phyloP scores from a whole-genome alignment of 2,113 vertebrate species.

The Ginglymostoma cirratum region DNA sequence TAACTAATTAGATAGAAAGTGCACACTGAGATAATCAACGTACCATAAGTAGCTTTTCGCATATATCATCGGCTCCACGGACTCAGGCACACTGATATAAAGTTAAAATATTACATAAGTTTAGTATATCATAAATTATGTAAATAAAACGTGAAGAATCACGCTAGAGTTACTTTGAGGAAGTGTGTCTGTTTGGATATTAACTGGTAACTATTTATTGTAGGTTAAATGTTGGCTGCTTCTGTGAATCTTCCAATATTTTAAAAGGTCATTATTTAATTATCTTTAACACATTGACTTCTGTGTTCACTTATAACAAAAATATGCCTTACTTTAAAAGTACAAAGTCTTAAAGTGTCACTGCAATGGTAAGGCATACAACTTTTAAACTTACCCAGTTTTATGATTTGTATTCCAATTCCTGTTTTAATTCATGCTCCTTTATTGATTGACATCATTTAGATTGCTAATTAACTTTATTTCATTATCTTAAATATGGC shows the following conservation, averaged over 20 bases:
- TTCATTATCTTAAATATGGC: neutral
- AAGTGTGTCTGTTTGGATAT: neutral
- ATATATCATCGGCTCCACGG: neutral
- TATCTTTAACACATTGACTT: neutral
- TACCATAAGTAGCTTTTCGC: neutral
- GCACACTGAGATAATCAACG: neutral
- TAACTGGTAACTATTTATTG: neutral
- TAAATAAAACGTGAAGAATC: neutral
- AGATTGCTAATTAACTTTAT: neutral
- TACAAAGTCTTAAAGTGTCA: neutral
- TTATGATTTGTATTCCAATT: neutral
- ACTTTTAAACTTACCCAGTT: neutral
- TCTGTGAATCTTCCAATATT: neutral
- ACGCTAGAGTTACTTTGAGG: neutral
- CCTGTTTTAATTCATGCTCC: neutral
- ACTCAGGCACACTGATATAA: neutral
- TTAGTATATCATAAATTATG: neutral
- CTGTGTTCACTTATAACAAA: neutral
- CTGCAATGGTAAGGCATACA: neutral
- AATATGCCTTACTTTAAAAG: neutral
- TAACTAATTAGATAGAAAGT: neutral
- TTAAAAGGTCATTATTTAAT: neutral
- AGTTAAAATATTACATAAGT: neutral
- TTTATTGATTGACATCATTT: no score
- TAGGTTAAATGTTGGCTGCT: neutral